phyloP scores from a whole-genome alignment of 2,113 vertebrate genomes.

The Oriolus oriolus region DNA sequence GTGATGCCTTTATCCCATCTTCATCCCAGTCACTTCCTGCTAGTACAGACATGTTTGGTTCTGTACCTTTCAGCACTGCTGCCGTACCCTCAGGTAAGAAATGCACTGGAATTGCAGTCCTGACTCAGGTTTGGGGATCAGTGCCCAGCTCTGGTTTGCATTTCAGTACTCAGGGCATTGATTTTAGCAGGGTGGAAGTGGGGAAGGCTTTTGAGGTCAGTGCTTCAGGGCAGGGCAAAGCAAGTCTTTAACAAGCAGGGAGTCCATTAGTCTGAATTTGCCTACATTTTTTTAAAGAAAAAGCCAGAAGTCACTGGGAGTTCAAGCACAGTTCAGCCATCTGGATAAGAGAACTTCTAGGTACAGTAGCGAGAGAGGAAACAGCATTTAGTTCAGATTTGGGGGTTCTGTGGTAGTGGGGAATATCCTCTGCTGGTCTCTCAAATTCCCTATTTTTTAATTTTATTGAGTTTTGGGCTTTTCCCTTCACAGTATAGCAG shows the following conservation, averaged over 20 bases:
- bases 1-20: conserved; percentile 91
- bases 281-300: background rate
- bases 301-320: background rate
- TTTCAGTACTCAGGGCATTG: background rate
- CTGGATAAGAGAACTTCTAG: background rate
- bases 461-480: background rate
- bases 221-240: background rate
- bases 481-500: background rate
- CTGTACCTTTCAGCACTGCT: conserved; percentile 88
- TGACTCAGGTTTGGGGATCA: background rate
- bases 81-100: conserved; percentile 96
- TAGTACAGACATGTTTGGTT: conserved; percentile 86
- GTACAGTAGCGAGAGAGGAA: background rate
- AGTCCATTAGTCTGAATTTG: background rate
- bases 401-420: background rate
- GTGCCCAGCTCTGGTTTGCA: background rate
- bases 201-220: background rate
- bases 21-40: conserved; percentile 87
- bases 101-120: fast-evolving
- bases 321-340: background rate
- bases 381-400: background rate
- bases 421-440: background rate
- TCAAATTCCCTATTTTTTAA: background rate
- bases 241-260: background rate
- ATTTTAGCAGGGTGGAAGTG: background rate